These are phyloP conservation scores for Tetragonula carbonaria DNA, from an alignment of 2,888 invertebrate genomes.

Conservation along the genomic window DNA sequence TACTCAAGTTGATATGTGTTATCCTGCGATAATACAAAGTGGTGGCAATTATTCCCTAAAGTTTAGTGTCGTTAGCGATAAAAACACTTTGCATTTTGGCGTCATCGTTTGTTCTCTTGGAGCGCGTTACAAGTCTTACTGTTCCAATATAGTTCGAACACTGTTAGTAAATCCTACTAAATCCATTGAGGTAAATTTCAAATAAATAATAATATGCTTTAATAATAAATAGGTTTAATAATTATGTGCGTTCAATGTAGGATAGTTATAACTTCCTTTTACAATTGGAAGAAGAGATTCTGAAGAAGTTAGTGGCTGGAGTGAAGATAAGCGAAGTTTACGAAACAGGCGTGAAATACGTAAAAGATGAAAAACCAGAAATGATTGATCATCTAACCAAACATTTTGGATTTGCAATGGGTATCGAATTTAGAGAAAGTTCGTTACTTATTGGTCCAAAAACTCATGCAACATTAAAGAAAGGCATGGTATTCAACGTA, in stretches of 20 bases:
- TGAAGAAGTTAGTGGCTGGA: slow-evolving; percentile 93
- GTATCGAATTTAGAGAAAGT: slow-evolving; percentile 98
- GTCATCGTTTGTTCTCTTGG: slow-evolving; percentile 98
- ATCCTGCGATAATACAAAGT: slow-evolving; percentile 99
- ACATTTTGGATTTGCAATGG: slow-evolving; percentile 98
- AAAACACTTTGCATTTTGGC: slow-evolving; percentile 97
- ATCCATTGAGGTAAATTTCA: slow-evolving; percentile 85
- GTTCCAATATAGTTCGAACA: slow-evolving; percentile 98
- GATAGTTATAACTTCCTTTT: slow-evolving; percentile 96
- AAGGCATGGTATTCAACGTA: slow-evolving; percentile 98
- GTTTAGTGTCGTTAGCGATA: slow-evolving; percentile 97
- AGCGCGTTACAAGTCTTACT: slow-evolving; percentile 98
- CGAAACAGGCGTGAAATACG: slow-evolving; percentile 91
- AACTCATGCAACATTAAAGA: slow-evolving; percentile 90
- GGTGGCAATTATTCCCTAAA: slow-evolving; percentile 99
- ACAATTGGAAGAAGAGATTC: slow-evolving; percentile 94
- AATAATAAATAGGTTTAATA: background rate
- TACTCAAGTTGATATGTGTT: slow-evolving; percentile 97
- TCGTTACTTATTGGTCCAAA: slow-evolving; percentile 96
- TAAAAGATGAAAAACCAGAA: slow-evolving; percentile 94
- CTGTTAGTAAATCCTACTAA: slow-evolving; percentile 96
- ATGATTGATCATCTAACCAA: slow-evolving; percentile 96
- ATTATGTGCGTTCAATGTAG: slow-evolving; percentile 82
- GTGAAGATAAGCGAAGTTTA: slow-evolving; percentile 94
- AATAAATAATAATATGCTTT: background rate